Evolutionary conservation across 2,888 invertebrate species (phyloP), one percentile per base, ranked within the genome.

Genomic region (Platynereis dumerilii): DNA sequence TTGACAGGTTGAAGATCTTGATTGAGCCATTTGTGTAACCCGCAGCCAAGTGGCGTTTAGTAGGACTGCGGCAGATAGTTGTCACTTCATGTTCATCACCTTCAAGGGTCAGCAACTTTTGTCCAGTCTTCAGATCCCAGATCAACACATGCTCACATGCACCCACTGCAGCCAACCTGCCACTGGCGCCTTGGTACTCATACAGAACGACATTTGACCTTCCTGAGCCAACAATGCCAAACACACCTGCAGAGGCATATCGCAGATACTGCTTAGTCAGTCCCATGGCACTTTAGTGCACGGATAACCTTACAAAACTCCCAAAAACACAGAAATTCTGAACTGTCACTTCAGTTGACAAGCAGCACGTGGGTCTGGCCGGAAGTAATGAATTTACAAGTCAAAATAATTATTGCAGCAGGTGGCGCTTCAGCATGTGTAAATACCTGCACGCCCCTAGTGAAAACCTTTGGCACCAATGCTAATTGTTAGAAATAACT

Each of bases 121-220:
- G 70, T 39, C 61, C 67, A 52, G 65, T 70, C 5, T 69, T 58
- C 12, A 96, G 87, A 86, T 98, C 97, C 95, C 96, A 98, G 78
- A 98, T 88, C 77, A 92, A 89, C 68, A 96, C 91, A 88, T 94
- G 91, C 87, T 98, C 96, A 79, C 94, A 93, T 10, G 94, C 94
- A 60, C 93, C 94, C n/a, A 91, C 91, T 53, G 94, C 96, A 58
- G 94, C 89, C 84, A 90, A 94, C 81, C 93, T 88, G 53, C 93
- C 93, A 79, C 91, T 91, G 69, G 90, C 89, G 58, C 90, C 90
- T 75, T 91, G 89, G 65, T 91, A 85, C 45, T 91, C 89, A 1
- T 96, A 89, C 83, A 93, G 94, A 62, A 88, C 87, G 39, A 91
- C 87, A 85, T 95, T 95, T 72, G 93, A 91, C 69, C 91, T 83